Conservation (phyloP, 2,113 vertebrate species). For the Rhodinocichla rosea region DNA sequence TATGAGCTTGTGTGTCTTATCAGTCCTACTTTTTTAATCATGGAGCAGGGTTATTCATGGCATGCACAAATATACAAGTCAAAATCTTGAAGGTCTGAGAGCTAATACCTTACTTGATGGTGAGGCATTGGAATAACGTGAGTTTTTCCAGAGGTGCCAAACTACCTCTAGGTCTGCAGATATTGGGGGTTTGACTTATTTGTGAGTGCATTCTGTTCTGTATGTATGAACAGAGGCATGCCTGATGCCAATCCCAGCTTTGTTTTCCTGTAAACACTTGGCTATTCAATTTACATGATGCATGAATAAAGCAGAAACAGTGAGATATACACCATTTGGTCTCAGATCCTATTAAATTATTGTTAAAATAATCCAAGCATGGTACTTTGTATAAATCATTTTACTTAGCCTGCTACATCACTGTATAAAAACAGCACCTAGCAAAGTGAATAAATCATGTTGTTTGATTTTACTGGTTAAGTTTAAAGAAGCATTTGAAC, state of each 20-base stretch:
- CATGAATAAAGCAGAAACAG: not conserved
- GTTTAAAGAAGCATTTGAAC: conserved; percentile 1
- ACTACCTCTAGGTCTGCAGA: not conserved
- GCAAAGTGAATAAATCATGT: not conserved
- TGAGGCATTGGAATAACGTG: not conserved
- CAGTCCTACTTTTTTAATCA: not conserved
- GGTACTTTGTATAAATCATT: not conserved
- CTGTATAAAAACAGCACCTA: not conserved
- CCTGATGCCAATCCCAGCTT: not conserved
- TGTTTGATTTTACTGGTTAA: not conserved
- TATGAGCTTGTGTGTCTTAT: not conserved
- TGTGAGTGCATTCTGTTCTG: not conserved
- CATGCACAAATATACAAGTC: not conserved
- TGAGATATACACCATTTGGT: not conserved
- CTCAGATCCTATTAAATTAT: conserved; percentile 17
- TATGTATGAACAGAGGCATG: not conserved
- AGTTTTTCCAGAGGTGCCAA: not conserved
- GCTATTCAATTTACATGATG: not conserved
- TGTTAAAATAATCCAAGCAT: not conserved
- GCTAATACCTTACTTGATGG: not conserved
- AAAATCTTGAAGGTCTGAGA: not conserved
- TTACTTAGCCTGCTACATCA: not conserved
- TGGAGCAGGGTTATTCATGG: not conserved
- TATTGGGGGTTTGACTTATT: not conserved
- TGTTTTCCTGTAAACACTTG: not conserved